Percentiles rank a stretch among this genome's conserved stretches.
These are phyloP conservation scores for Perizoma affinitatum DNA, from an alignment of 2,888 invertebrate genomes.

Conservation along the genomic window DNA sequence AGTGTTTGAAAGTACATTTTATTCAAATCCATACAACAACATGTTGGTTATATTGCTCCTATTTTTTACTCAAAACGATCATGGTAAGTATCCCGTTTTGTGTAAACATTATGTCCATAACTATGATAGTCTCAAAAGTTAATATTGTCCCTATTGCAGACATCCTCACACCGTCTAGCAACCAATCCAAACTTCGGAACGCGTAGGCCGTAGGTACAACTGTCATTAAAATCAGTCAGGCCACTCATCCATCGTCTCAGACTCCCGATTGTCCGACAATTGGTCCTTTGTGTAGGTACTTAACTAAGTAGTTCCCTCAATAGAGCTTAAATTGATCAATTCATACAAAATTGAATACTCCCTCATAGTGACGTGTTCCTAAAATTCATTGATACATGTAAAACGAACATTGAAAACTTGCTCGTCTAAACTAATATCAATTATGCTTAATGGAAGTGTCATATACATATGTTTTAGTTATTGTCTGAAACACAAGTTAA, in stretches of 20 bases:
- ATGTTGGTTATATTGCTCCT: too few species aligned
- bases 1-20: background rate
- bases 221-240: conserved; percentile 22
- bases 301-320: conserved; percentile 51
- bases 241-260: conserved; percentile 25
- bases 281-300: conserved; percentile 63
- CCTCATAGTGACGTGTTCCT: conserved; percentile 18
- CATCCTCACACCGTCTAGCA: conserved; percentile 1
- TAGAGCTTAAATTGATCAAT: conserved; percentile 68
- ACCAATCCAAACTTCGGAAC: conserved; percentile 10
- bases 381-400: conserved; percentile 4
- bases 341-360: conserved; percentile 58
- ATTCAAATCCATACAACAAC: background rate
- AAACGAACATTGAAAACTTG: conserved; percentile 17
- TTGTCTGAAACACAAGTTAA: conserved; percentile 3
- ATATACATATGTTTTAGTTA: conserved; percentile 9
- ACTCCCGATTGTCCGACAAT: conserved; percentile 57
- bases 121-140: background rate
- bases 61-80: too few species aligned
- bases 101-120: too few species aligned
- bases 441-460: conserved; percentile 8
- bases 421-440: conserved; percentile 12
- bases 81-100: too few species aligned
- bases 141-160: background rate
- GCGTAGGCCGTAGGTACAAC: conserved; percentile 8